Evolutionary conservation across 2,888 invertebrate species (phyloP).

Genomic region (Sisyra nigra): DNA sequence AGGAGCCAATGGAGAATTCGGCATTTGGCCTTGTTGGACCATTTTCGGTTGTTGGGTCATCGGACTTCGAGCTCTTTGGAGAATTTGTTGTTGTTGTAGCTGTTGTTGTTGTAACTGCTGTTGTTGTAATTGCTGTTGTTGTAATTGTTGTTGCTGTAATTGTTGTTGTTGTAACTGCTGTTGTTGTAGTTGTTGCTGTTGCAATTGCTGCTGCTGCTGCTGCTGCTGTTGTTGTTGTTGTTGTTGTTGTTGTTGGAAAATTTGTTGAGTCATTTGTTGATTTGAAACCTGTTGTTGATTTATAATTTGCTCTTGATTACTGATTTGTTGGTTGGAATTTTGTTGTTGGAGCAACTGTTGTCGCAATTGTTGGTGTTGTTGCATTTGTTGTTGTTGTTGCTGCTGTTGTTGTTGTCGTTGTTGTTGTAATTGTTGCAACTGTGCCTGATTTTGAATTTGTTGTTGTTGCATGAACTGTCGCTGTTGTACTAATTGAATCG

Average conservation of each 20-base stretch:
- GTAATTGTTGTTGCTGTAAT: conserved; percentile 27
- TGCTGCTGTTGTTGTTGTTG: conserved; percentile 13
- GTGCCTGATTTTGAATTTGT: conserved; percentile 17
- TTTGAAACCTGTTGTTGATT: conserved; percentile 21
- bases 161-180: conserved; percentile 30
- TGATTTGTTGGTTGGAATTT: conserved; percentile 29
- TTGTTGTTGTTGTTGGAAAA: conserved; percentile 19
- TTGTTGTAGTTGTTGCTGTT: conserved; percentile 26
- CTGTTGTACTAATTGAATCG: conserved; percentile 23
- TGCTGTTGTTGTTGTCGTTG: conserved; percentile 31
- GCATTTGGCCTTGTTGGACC: conserved; percentile 25
- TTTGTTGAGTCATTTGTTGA: conserved; percentile 28
- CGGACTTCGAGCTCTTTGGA: conserved; percentile 14
- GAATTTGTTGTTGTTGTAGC: conserved; percentile 17
- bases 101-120: conserved; percentile 11
- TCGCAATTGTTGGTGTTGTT: conserved; percentile 29
- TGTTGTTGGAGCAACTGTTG: conserved; percentile 19
- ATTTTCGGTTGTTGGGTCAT: conserved; percentile 13
- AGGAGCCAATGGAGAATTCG: conserved; percentile 36
- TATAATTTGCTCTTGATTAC: conserved; percentile 25
- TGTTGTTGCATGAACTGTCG: conserved; percentile 28
- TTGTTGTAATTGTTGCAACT: conserved; percentile 28
- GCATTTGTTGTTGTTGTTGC: conserved; percentile 25
- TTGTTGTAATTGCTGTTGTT: conserved; percentile 17
- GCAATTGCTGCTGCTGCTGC: conserved; percentile 20